phyloP scores from a whole-genome alignment of 1,140 invertebrate genomes.

The Spodoptera litura region DNA sequence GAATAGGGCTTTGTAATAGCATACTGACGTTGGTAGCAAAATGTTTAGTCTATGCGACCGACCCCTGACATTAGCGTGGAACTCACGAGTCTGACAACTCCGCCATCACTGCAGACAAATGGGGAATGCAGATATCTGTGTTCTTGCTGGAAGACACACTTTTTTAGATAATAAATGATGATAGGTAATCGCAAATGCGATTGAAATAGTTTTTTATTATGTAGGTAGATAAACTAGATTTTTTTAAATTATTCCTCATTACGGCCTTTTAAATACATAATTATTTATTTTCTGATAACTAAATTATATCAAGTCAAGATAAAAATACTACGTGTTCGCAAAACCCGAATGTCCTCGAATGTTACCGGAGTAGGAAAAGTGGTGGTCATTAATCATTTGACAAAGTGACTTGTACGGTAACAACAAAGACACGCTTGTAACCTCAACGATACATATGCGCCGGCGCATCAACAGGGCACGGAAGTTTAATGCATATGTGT shows the following conservation, averaged over 20 bases:
- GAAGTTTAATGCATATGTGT: neutral
- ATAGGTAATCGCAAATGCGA: too few relatives aligned
- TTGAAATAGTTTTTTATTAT: too few relatives aligned
- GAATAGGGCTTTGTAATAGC: neutral
- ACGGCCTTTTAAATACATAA: too few relatives aligned
- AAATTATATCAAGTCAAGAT: too few relatives aligned
- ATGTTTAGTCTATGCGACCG: slow-evolving; percentile 46
- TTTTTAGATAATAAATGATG: too few relatives aligned
- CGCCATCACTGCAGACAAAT: slow-evolving; percentile 29
- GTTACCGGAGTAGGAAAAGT: neutral
- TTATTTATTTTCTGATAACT: too few relatives aligned
- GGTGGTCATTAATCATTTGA: neutral
- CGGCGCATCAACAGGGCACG: neutral
- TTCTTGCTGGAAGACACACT: neutral
- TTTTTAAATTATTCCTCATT: too few relatives aligned
- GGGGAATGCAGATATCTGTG: slow-evolving; percentile 11
- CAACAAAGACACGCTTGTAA: neutral
- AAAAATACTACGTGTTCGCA: neutral
- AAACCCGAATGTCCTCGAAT: slow-evolving; percentile 2
- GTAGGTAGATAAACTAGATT: too few relatives aligned
- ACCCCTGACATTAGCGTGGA: slow-evolving; percentile 49
- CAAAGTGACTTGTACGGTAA: slow-evolving; percentile 3
- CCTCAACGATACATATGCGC: neutral
- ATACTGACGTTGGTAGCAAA: slow-evolving; percentile 6
- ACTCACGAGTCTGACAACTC: slow-evolving; percentile 2